phyloP scores from a whole-genome alignment of 1,140 invertebrate genomes.

The Nilaparvata lugens region DNA sequence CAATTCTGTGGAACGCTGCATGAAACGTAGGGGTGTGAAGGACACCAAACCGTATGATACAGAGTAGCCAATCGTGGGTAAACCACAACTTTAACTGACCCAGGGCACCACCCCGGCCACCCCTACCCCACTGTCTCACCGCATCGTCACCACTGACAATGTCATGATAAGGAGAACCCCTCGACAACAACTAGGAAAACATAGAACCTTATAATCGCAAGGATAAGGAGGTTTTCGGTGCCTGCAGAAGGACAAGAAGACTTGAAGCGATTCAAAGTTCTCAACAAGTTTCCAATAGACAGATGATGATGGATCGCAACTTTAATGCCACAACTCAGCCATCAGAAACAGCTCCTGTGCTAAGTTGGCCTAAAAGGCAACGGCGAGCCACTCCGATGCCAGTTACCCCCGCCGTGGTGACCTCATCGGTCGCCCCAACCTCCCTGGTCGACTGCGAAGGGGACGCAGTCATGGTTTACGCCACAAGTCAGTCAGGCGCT shows the following conservation, averaged over 20 bases:
- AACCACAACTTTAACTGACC: slow-evolving; percentile 32
- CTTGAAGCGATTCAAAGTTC: slow-evolving; percentile 9
- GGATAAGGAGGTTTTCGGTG: slow-evolving; percentile 23
- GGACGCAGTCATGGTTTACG: slow-evolving; percentile 42
- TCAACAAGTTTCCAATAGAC: slow-evolving; percentile 17
- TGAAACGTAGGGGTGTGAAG: slow-evolving; percentile 85
- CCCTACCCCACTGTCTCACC: slow-evolving; percentile 30
- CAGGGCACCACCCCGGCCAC: slow-evolving; percentile 34
- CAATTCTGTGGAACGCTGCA: slow-evolving; percentile 84
- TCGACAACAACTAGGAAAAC: slow-evolving; percentile 62
- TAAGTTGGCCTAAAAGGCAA: slow-evolving; percentile 43
- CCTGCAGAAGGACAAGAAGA: slow-evolving; percentile 11
- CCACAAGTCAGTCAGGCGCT: slow-evolving; percentile 36
- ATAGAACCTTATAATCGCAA: slow-evolving; percentile 56
- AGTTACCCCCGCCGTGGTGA: slow-evolving; percentile 27
- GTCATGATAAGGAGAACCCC: slow-evolving; percentile 32
- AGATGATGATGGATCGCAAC: slow-evolving; percentile 51
- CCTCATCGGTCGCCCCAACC: slow-evolving; percentile 33
- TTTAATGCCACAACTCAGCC: slow-evolving; percentile 52
- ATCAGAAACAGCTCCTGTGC: slow-evolving; percentile 31
- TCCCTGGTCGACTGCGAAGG: slow-evolving; percentile 43
- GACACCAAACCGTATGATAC: slow-evolving; percentile 90
- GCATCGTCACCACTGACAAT: slow-evolving; percentile 35
- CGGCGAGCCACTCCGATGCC: slow-evolving; percentile 44
- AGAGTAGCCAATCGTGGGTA: slow-evolving; percentile 60